phyloP scores from a whole-genome alignment of 1,140 invertebrate genomes.

The Tetramorium alpestre region DNA sequence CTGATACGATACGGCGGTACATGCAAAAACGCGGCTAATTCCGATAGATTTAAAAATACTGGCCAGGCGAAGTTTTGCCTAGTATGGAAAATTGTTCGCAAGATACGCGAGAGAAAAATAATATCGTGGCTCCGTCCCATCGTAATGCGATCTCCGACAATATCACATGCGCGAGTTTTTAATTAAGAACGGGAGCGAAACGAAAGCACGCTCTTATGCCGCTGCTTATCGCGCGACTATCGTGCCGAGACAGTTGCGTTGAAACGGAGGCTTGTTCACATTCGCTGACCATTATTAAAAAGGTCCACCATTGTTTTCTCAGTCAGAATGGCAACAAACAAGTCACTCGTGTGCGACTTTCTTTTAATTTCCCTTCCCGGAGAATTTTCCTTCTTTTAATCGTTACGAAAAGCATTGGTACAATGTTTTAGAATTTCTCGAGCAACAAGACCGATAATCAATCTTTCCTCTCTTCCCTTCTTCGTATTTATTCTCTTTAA shows the following conservation, averaged over 20 bases:
- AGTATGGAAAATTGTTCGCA: not conserved
- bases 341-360: not conserved
- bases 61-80: not conserved
- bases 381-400: not conserved
- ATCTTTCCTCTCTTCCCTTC: not conserved
- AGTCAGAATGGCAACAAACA: not conserved
- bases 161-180: conserved; percentile 9
- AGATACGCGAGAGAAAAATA: not conserved
- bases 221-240: not conserved
- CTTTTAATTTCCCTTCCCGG: not conserved
- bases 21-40: not conserved
- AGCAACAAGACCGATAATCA: not conserved
- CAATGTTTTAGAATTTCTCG: not conserved
- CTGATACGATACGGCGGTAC: not conserved
- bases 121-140: not conserved
- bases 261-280: not conserved
- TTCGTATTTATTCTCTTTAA: not conserved
- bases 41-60: not conserved
- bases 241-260: not conserved
- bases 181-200: conserved; percentile 1
- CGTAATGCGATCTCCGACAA: conserved; percentile 4
- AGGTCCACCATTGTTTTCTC: too few relatives aligned
- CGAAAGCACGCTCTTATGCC: not conserved
- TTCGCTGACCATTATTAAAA: not conserved
- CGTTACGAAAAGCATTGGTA: not conserved